Conservation (phyloP, 35 echinoderm and acorn worm genomes). For the Ptychodera flava region DNA sequence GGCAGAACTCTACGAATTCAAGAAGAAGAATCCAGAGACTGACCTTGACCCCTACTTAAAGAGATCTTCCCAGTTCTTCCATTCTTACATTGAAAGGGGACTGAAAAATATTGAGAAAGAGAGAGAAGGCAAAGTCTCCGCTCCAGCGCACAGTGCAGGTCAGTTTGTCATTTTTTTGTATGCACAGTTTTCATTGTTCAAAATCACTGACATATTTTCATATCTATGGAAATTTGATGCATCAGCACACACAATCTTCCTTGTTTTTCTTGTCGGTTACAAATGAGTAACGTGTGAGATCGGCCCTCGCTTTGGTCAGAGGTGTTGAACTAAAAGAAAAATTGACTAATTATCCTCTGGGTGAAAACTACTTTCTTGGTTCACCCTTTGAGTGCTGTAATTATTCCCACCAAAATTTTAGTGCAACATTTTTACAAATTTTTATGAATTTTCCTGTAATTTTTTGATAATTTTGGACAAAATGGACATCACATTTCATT, state of each 20-base stretch:
- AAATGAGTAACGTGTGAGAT: slow-evolving; percentile 23
- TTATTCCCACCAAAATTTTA: too few species aligned
- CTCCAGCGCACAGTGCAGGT: slow-evolving; percentile 25
- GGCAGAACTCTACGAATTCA: slow-evolving; percentile 88
- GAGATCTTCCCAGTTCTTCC: slow-evolving; percentile 89
- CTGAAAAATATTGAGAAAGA: slow-evolving; percentile 80
- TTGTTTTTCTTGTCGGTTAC: neutral
- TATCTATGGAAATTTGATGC: slow-evolving; percentile 1
- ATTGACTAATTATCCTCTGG: neutral
- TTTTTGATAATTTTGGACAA: too few species aligned
- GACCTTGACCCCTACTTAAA: slow-evolving; percentile 92
- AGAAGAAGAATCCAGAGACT: slow-evolving; percentile 81
- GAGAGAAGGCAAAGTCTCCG: slow-evolving; percentile 28
- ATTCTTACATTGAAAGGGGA: slow-evolving; percentile 83
- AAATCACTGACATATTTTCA: neutral
- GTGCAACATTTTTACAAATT: too few species aligned
- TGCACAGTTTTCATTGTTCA: neutral
- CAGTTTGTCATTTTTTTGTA: neutral
- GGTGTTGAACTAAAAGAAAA: neutral
- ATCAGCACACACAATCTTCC: neutral
- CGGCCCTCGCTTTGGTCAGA: neutral
- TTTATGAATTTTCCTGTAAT: too few species aligned
- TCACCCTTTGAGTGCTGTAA: too few species aligned
- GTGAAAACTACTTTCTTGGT: too few species aligned
- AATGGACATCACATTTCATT: too few species aligned